Evolutionary conservation across 2,888 invertebrate genomes (phyloP).

Genomic region (Eristalis arbustorum): DNA sequence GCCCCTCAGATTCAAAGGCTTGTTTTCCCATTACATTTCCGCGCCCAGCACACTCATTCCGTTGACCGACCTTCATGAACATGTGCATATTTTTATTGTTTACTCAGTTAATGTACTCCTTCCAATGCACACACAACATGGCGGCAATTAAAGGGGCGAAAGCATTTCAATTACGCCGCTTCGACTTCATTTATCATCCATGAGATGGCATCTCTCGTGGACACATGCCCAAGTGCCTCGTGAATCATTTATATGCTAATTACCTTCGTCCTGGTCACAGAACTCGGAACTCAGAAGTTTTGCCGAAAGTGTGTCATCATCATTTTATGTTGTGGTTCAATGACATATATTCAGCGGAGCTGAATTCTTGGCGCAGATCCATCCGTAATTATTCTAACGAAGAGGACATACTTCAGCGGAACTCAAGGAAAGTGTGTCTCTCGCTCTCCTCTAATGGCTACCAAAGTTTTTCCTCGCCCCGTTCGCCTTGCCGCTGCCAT

Average conservation of each 20-base stretch:
- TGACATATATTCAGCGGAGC: constrained; percentile 47
- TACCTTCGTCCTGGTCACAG: constrained; percentile 46
- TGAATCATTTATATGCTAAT: constrained; percentile 63
- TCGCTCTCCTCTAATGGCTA: constrained; percentile 52
- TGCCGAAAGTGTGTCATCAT: constrained; percentile 58
- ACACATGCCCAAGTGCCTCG: constrained; percentile 6
- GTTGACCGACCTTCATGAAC: neutral
- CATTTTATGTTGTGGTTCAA: constrained; percentile 47
- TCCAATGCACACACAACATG: neutral
- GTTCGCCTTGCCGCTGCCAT: neutral
- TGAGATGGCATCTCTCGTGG: neutral
- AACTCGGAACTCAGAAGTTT: neutral
- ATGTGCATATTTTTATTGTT: neutral
- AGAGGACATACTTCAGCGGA: neutral
- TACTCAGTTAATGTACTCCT: neutral
- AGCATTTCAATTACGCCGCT: constrained; percentile 42
- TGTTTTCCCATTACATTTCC: neutral
- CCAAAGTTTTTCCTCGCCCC: constrained; percentile 15
- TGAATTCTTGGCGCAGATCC: constrained; percentile 54
- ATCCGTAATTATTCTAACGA: constrained; percentile 48
- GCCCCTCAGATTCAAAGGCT: neutral
- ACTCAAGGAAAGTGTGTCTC: neutral
- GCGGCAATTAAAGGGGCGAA: constrained; percentile 17
- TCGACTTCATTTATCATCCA: constrained; percentile 51
- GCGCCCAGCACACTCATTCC: neutral